Percentiles rank a stretch among this genome's conserved stretches.
phyloP scores from a whole-genome alignment of 2,113 vertebrate species.

The Nibea albiflora region DNA sequence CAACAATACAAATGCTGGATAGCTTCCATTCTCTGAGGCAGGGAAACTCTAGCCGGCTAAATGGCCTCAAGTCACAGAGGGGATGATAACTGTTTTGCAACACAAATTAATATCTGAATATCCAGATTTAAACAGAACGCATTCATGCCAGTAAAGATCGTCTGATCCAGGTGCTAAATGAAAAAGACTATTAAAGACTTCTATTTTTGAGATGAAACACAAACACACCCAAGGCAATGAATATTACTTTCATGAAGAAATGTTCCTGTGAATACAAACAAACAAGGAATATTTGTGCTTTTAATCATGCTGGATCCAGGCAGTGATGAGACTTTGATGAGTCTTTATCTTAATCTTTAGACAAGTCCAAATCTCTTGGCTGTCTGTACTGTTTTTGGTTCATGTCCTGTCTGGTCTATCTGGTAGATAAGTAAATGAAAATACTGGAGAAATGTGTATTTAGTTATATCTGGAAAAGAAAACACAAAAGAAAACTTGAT shows the following conservation, averaged over 20 bases:
- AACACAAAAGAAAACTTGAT: neutral
- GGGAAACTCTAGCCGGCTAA: constrained; percentile 9
- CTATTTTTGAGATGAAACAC: too few species aligned
- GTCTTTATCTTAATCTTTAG: too few species aligned
- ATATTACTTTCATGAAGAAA: neutral
- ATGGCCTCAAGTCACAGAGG: neutral
- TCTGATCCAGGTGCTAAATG: too few species aligned
- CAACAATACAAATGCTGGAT: neutral
- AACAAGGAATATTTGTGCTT: neutral
- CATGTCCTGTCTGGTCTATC: neutral
- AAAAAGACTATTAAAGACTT: too few species aligned
- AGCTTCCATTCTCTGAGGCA: constrained; percentile 3
- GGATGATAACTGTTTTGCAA: neutral
- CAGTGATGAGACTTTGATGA: too few species aligned
- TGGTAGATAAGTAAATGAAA: neutral
- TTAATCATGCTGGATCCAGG: neutral
- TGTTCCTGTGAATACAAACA: neutral
- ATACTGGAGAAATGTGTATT: neutral
- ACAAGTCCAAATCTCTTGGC: neutral
- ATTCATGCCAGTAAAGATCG: neutral
- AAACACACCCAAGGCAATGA: neutral
- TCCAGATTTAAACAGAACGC: neutral
- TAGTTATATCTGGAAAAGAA: too few species aligned
- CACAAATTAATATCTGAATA: too few species aligned
- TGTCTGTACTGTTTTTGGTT: neutral